These are phyloP conservation scores for Phortica okadai DNA, from an alignment of 2,888 invertebrate species.

Conservation along the genomic window DNA sequence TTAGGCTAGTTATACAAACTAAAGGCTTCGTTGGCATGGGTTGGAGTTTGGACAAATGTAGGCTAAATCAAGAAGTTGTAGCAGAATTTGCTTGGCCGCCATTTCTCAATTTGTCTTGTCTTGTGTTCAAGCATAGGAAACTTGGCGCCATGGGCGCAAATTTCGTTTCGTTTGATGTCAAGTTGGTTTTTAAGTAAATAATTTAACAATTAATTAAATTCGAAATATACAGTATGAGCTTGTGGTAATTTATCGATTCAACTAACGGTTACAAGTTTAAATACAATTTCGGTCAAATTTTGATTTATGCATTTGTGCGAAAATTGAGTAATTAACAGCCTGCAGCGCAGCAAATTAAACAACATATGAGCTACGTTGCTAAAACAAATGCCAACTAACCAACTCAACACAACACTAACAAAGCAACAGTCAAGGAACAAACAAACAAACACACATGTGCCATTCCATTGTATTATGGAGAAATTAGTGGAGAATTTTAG, in stretches of 20 bases:
- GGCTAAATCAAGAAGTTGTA: too few species aligned
- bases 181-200: conserved; percentile 12
- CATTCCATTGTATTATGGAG: too few species aligned
- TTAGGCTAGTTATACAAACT: too few species aligned
- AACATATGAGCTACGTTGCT: too few species aligned
- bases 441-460: too few species aligned
- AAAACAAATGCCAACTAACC: too few species aligned
- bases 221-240: neutral
- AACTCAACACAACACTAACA: too few species aligned
- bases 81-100: conserved; percentile 32
- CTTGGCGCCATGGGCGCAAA: conserved; percentile 15
- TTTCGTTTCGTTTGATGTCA: neutral
- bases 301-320: conserved; percentile 17
- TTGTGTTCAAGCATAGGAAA: neutral
- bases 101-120: conserved; percentile 1
- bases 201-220: conserved; percentile 23
- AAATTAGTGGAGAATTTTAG: too few species aligned
- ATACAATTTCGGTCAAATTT: conserved; percentile 20
- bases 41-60: too few species aligned
- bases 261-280: neutral
- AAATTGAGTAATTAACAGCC: conserved; percentile 26
- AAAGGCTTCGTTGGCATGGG: neutral
- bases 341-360: neutral
- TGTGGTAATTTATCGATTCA: neutral
- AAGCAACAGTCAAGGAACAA: too few species aligned